These are phyloP conservation scores for Gortyna flavago DNA, from an alignment of 2,888 invertebrate genomes.

Conservation along the genomic window DNA sequence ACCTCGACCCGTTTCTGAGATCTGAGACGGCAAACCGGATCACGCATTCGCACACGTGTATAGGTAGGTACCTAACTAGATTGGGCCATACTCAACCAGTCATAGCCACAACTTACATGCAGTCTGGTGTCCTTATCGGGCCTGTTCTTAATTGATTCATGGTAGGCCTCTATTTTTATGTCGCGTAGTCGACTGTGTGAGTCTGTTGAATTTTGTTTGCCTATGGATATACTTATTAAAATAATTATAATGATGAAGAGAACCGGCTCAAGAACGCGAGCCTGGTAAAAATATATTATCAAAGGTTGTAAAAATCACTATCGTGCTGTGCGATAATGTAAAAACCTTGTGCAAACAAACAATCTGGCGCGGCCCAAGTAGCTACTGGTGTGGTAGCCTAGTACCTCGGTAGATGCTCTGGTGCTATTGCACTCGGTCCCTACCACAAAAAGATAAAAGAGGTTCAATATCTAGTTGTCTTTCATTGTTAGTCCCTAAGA, in stretches of 20 bases:
- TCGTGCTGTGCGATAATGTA: slow-evolving; percentile 3
- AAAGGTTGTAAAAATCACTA: neutral
- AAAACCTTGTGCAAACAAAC: neutral
- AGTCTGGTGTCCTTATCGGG: slow-evolving; percentile 56
- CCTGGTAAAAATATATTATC: slow-evolving; percentile 1
- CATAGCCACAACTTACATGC: slow-evolving; percentile 48
- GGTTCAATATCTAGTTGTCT: neutral
- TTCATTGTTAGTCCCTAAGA: neutral
- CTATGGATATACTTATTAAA: neutral
- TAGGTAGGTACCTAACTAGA: slow-evolving; percentile 62
- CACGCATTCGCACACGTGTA: slow-evolving; percentile 68
- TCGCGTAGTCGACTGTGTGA: neutral
- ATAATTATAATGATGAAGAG: neutral
- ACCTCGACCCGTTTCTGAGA: slow-evolving; percentile 75
- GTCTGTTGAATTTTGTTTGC: neutral
- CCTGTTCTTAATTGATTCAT: slow-evolving; percentile 58
- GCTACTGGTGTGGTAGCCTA: neutral
- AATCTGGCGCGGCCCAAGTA: neutral
- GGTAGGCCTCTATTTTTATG: slow-evolving; percentile 29
- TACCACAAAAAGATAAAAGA: neutral
- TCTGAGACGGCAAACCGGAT: slow-evolving; percentile 75
- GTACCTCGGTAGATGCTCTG: neutral
- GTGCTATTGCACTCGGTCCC: neutral
- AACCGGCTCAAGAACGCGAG: neutral
- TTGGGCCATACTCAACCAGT: slow-evolving; percentile 65